Evolutionary conservation across 2,888 invertebrate genomes (phyloP).

Genomic region (Entomobrya proxima): DNA sequence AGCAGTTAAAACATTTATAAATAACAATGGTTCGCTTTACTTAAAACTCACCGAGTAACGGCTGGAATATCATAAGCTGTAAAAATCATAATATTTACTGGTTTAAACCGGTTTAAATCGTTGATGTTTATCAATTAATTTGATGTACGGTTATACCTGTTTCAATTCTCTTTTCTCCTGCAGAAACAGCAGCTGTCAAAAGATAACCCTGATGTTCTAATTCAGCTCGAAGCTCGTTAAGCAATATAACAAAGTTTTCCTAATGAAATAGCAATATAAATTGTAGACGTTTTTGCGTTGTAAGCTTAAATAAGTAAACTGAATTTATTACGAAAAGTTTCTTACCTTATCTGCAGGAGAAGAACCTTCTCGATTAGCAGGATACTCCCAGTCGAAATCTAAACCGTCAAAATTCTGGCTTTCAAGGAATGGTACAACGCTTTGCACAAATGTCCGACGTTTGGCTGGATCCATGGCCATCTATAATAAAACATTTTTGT

Average conservation of each 20-base stretch:
- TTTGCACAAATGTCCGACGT: conserved; percentile 80
- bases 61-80: conserved; percentile 82
- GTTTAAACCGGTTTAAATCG: too few relatives aligned
- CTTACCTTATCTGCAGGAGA: conserved; percentile 73
- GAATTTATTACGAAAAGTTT: too few relatives aligned
- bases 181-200: conserved; percentile 82
- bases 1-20: background rate
- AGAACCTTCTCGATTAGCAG: conserved; percentile 72
- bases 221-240: conserved; percentile 80
- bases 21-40: background rate
- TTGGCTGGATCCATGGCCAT: conserved; percentile 78
- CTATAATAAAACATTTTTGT: too few relatives aligned
- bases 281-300: background rate
- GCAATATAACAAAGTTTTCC: conserved; percentile 79
- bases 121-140: too few relatives aligned
- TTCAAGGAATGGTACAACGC: conserved; percentile 80
- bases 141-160: conserved; percentile 30
- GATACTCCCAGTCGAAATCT: conserved; percentile 67
- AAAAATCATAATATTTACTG: conserved; percentile 76
- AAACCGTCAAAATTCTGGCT: conserved; percentile 84
- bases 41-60: conserved; percentile 79
- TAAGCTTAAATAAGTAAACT: background rate
- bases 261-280: conserved; percentile 56
- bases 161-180: conserved; percentile 77
- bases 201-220: conserved; percentile 79